Percentiles rank a stretch among this genome's conserved stretches.
phyloP scores from a whole-genome alignment of 2,113 vertebrate genomes.

The Engraulis encrasicolus region DNA sequence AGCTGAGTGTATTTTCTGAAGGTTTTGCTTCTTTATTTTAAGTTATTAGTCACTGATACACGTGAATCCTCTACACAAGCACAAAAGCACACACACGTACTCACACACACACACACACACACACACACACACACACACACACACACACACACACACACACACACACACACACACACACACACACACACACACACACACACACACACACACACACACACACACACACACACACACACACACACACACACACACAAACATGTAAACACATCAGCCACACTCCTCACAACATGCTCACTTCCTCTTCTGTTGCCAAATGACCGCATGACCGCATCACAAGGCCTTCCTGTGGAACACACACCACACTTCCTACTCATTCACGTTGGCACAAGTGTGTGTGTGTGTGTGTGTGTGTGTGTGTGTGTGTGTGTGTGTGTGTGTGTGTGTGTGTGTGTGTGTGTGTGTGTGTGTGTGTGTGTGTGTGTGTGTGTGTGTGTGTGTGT shows the following conservation, averaged over 20 bases:
- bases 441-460: background rate
- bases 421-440: background rate
- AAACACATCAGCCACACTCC: too few species aligned
- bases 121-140: too few species aligned
- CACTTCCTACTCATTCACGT: background rate
- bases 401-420: background rate
- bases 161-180: too few species aligned
- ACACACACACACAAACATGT: too few species aligned
- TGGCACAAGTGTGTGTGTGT: background rate
- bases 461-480: background rate
- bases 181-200: too few species aligned
- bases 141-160: too few species aligned
- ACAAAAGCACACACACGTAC: too few species aligned
- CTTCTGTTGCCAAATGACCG: background rate
- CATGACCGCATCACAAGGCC: background rate
- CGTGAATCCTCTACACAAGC: background rate
- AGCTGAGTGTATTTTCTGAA: background rate
- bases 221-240: too few species aligned
- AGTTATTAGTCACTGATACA: too few species aligned
- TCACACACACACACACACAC: too few species aligned
- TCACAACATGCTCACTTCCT: background rate
- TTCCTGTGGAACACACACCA: constrained; percentile 6
- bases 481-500: background rate
- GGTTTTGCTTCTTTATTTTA: background rate
- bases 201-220: too few species aligned